Percentiles rank a stretch among this genome's conserved stretches.
Evolutionary conservation across 2,113 vertebrate species (phyloP).

Genomic region (Alexandromys fortis): DNA sequence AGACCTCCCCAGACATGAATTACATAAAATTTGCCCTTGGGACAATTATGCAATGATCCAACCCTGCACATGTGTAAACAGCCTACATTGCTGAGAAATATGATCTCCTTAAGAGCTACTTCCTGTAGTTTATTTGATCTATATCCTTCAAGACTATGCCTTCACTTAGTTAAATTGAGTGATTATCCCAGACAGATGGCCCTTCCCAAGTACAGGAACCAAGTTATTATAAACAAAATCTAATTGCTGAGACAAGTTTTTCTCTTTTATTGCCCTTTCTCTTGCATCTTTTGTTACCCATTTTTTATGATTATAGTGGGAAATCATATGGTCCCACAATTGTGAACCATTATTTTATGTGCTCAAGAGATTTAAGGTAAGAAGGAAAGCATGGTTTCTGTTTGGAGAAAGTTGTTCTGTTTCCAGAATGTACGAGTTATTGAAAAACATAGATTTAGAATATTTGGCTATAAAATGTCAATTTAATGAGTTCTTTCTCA

Average conservation of each 20-base stretch:
- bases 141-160: slow-evolving; percentile 23
- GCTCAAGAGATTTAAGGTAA: slow-evolving; percentile 16
- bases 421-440: background rate
- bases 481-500: background rate
- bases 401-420: background rate
- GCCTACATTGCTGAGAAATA: slow-evolving; percentile 18
- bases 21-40: background rate
- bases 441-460: background rate
- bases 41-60: slow-evolving; percentile 39
- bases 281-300: slow-evolving; percentile 19
- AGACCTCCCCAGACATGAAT: background rate
- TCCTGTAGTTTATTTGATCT: slow-evolving; percentile 60
- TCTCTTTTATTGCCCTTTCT: background rate
- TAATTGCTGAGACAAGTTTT: slow-evolving; percentile 48
- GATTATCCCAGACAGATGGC: slow-evolving; percentile 71
- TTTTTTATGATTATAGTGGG: slow-evolving; percentile 43
- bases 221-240: slow-evolving; percentile 59
- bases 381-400: background rate
- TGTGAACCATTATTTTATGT: background rate
- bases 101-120: slow-evolving; percentile 53
- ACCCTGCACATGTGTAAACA: background rate
- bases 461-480: background rate
- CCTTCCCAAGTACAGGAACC: slow-evolving; percentile 47
- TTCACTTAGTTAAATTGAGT: slow-evolving; percentile 66
- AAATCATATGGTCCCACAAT: slow-evolving; percentile 1